These are phyloP conservation scores for Tetrao urogallus DNA, from an alignment of 2,113 vertebrate species.

Conservation along the genomic window DNA sequence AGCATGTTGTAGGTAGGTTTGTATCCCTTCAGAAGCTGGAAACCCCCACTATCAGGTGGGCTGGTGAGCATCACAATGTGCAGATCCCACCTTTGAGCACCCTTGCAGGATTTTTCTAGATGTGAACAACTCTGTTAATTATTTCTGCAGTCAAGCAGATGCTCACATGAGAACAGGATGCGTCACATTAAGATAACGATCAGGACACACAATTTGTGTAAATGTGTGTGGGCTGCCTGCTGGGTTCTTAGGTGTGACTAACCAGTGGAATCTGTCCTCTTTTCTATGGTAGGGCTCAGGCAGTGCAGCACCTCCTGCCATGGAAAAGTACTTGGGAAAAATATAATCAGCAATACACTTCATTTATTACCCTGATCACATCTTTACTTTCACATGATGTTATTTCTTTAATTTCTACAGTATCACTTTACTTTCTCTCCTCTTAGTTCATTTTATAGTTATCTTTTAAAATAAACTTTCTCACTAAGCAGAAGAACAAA, in stretches of 20 bases:
- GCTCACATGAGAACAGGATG: neutral
- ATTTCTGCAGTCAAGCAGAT: neutral
- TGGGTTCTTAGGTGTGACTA: neutral
- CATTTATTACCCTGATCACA: neutral
- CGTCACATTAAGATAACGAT: neutral
- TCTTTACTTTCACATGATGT: neutral
- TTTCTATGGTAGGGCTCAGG: neutral
- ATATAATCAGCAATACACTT: neutral
- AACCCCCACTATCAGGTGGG: neutral
- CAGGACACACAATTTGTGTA: neutral
- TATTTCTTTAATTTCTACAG: neutral
- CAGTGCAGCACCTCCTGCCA: neutral
- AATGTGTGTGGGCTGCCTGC: neutral
- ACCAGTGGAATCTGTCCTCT: neutral
- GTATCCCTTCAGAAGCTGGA: neutral
- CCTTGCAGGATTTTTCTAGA: neutral
- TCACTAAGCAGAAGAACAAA: neutral
- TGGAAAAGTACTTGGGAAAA: neutral
- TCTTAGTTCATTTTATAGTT: neutral
- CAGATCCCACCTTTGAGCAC: accelerated
- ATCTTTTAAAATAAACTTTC: neutral
- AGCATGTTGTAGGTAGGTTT: neutral
- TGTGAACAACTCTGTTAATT: neutral
- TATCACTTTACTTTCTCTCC: neutral
- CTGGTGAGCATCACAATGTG: accelerated